These are phyloP conservation scores for Emys orbicularis DNA, from an alignment of 2,797 vertebrate genomes.

Conservation along the genomic window DNA sequence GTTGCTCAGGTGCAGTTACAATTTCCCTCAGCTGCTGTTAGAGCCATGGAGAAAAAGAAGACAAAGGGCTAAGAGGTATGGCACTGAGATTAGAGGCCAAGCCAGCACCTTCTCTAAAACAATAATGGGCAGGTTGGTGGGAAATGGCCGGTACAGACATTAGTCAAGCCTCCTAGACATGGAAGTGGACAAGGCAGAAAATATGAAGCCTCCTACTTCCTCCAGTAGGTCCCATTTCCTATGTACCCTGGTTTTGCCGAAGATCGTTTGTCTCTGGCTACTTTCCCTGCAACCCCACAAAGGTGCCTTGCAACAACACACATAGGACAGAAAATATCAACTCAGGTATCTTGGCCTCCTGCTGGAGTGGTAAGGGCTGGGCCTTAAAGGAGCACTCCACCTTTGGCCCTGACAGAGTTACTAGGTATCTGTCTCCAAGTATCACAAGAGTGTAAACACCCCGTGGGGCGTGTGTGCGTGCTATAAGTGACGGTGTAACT, in stretches of 20 bases:
- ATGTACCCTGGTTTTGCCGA: not conserved
- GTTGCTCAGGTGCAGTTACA: not conserved
- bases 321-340: not conserved
- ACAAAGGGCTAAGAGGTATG: not conserved
- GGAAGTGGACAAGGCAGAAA: not conserved
- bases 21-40: not conserved
- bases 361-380: no score
- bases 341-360: not conserved
- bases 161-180: not conserved
- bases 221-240: not conserved
- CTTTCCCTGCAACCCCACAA: not conserved
- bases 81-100: not conserved
- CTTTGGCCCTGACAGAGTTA: no score
- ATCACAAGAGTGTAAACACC: no score
- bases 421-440: no score
- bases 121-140: not conserved
- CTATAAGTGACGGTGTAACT: not conserved
- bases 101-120: not conserved
- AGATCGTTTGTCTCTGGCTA: not conserved
- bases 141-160: not conserved
- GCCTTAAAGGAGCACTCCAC: no score
- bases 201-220: not conserved
- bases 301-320: not conserved
- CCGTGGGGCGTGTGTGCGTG: not conserved
- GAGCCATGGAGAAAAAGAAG: not conserved